Base-by-base conservation (phyloP, 2,113 vertebrate genomes). In the Micronisus gabar region DNA sequence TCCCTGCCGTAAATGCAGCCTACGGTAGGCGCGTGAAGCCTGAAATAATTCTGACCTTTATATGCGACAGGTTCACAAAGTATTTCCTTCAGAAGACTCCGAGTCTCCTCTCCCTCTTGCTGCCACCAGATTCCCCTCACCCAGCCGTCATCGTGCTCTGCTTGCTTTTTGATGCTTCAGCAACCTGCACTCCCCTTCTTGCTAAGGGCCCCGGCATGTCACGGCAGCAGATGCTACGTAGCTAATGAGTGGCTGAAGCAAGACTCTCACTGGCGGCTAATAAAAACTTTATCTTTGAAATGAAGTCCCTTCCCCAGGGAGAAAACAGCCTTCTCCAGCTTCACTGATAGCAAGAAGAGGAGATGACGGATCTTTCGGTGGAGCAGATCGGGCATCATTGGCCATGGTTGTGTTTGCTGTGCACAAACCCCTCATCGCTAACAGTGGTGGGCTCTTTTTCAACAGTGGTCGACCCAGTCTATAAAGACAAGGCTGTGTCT, bases 381-480 rank as follows among this genome's bases (percentile, higher is more conserved):
- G 82, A 61, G 16, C 36, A n/a, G 34, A 41, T n/a, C 58, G 18
- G 34, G 41, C 20, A 9, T 38, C 9, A 6, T 7, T 1, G 36
- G 34, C 41, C 50, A 12, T 9, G 4, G 3, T 29, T 61, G 20
- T 22, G 41, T 48, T 82, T 68, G 43, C 75, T 29, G 19, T 30
- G 20, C 41, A 62, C 66, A 66, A 55, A 62, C 0, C 45, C 43
- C 50, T 85, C 18, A 1, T 16, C 3, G 18, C 15, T 55, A 41
- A 26, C 14, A 22, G 25, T 0, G 2, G 11, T 8, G 40, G 40
- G n/a, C 32, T 45, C 8, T 36, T 79, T 48, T 30, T 9, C 32
- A 79, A 12, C 40, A 61, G 58, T 0, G 0, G 22, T 29, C 3
- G 0, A 7, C 9, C 13, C 17, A 9, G 3, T 43, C 30, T 53